Conservation (phyloP, 2,113 vertebrate species). For the Perca flavescens region DNA sequence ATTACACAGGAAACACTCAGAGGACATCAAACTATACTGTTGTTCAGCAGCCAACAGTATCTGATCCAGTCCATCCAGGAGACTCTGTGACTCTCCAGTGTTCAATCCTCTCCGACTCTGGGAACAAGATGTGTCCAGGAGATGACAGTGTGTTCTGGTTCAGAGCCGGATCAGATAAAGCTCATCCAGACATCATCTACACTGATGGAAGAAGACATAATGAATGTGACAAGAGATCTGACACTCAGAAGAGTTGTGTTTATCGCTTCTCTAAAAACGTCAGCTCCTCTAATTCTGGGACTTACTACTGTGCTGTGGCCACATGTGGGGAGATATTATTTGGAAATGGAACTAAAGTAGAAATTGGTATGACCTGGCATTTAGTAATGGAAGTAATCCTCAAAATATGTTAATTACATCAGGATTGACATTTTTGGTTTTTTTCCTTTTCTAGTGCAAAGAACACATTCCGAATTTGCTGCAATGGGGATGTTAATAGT, state of each 20-base stretch:
- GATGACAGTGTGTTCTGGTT: slow-evolving; percentile 49
- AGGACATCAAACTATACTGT: slow-evolving; percentile 19
- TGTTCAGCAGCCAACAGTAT: not conserved
- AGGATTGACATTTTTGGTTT: not conserved
- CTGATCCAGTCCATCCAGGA: slow-evolving; percentile 21
- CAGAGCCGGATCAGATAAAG: not conserved
- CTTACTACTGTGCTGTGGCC: no score
- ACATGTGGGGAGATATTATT: no score
- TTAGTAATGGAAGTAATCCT: not conserved
- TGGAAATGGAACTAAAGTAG: not conserved
- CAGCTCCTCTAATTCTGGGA: no score
- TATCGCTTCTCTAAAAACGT: no score
- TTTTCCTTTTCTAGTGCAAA: not conserved
- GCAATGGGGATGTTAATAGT: not conserved
- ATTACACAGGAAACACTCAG: not conserved
- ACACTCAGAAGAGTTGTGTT: not conserved
- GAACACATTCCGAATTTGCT: no score
- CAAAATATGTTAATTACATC: not conserved
- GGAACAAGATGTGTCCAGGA: slow-evolving; percentile 20
- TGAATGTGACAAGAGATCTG: slow-evolving; percentile 1
- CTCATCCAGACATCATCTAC: slow-evolving; percentile 31
- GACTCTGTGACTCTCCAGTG: slow-evolving; percentile 31
- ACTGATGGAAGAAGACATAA: not conserved
- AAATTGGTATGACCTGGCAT: not conserved
- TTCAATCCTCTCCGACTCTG: slow-evolving; percentile 21